Evolutionary conservation across 2,888 invertebrate genomes (phyloP).

Genomic region (Rotaria magnacalcarata): DNA sequence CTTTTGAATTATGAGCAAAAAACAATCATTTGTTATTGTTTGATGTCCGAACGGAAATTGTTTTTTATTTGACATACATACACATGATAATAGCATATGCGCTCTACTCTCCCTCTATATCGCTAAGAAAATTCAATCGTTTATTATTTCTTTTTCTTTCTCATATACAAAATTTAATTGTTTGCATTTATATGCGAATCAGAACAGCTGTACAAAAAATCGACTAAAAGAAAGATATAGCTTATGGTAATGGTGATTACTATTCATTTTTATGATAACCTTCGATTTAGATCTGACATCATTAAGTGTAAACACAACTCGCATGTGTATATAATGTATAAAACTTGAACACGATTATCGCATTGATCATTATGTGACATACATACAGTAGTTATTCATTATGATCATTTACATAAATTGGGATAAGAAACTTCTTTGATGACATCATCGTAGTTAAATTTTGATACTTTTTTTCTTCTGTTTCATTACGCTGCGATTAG

Average conservation of each 20-base stretch:
- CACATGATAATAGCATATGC: background rate
- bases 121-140: background rate
- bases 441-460: background rate
- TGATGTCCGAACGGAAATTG: background rate
- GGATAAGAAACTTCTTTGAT: background rate
- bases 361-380: background rate
- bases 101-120: background rate
- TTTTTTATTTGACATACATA: no score
- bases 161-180: background rate
- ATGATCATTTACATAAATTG: no score
- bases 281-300: background rate
- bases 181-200: background rate
- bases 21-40: background rate
- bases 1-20: background rate
- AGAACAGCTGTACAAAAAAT: background rate
- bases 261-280: background rate
- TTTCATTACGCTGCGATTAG: background rate
- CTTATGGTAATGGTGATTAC: background rate
- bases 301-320: background rate
- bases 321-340: background rate
- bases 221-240: background rate
- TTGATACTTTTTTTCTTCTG: background rate
- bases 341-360: background rate
- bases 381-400: background rate
- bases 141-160: background rate